phyloP scores from a whole-genome alignment of 2,888 invertebrate species.

The Synergus umbraculus region DNA sequence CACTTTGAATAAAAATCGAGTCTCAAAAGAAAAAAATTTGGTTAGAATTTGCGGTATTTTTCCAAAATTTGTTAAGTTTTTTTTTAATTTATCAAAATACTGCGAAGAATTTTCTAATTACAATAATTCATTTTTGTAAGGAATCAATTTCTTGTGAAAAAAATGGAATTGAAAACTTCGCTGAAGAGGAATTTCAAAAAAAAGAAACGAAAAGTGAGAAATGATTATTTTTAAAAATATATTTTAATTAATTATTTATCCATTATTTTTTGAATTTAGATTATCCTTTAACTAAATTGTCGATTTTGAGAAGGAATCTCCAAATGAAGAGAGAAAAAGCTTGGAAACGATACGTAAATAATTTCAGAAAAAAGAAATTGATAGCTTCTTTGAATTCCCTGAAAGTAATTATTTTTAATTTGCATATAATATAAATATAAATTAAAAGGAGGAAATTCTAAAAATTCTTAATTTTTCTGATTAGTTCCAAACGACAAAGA shows the following conservation, averaged over 20 bases:
- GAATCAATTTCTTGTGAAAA: not conserved
- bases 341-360: conserved; percentile 21
- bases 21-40: not conserved
- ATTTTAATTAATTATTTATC: not conserved
- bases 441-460: not conserved
- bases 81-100: not conserved
- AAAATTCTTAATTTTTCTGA: not conserved
- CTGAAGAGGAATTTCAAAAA: not conserved
- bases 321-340: conserved; percentile 4
- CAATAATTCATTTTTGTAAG: not conserved
- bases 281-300: conserved; percentile 21
- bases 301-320: conserved; percentile 7
- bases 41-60: not conserved
- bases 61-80: too few species aligned
- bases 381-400: not conserved
- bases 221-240: not conserved
- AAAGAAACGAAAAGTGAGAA: conserved; percentile 1
- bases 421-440: not conserved
- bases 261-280: not conserved
- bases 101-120: not conserved
- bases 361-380: conserved; percentile 20
- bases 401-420: conserved; percentile 11
- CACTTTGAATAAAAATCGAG: not conserved
- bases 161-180: not conserved
- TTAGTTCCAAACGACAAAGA: not conserved